Conservation (phyloP, 2,797 vertebrate genomes). For the Mormyrus hasselquistii region DNA sequence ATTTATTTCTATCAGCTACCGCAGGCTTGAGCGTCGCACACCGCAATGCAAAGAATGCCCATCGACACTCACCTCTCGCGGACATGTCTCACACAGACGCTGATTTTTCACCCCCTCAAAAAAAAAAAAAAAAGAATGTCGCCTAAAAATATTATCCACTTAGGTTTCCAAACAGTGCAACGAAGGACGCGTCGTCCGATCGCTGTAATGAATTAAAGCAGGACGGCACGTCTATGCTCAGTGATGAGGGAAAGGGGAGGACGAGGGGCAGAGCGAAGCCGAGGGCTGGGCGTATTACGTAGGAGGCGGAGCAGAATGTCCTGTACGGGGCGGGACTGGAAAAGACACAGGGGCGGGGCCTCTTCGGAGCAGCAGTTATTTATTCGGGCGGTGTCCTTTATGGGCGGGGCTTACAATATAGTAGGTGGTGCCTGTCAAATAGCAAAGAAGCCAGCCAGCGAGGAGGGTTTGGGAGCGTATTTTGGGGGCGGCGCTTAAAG, state of each 20-base stretch:
- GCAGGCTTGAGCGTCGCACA: neutral
- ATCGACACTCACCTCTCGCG: slow-evolving; percentile 21
- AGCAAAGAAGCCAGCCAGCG: neutral
- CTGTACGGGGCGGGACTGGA: neutral
- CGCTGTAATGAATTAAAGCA: neutral
- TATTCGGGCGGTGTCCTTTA: neutral
- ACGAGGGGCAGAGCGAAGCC: neutral
- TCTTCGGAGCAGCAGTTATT: neutral
- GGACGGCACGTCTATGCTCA: neutral
- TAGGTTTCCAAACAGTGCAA: neutral
- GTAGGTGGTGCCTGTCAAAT: neutral
- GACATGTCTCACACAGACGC: slow-evolving; percentile 21
- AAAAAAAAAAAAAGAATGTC: neutral
- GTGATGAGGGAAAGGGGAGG: slow-evolving; percentile 10
- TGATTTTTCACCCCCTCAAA: neutral
- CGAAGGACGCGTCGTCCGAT: neutral
- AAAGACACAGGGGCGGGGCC: neutral
- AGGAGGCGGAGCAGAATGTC: neutral
- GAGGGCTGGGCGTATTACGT: neutral
- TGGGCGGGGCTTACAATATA: neutral
- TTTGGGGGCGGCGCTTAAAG: neutral
- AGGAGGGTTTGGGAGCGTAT: neutral
- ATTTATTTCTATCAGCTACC: neutral
- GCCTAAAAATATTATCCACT: slow-evolving; percentile 12
- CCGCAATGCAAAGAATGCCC: neutral